A percentile compares a stretch with the other conserved stretches of the same genome.
Evolutionary conservation across 2,888 invertebrate genomes (phyloP).

Genomic region (Drosophila lacicola): DNA sequence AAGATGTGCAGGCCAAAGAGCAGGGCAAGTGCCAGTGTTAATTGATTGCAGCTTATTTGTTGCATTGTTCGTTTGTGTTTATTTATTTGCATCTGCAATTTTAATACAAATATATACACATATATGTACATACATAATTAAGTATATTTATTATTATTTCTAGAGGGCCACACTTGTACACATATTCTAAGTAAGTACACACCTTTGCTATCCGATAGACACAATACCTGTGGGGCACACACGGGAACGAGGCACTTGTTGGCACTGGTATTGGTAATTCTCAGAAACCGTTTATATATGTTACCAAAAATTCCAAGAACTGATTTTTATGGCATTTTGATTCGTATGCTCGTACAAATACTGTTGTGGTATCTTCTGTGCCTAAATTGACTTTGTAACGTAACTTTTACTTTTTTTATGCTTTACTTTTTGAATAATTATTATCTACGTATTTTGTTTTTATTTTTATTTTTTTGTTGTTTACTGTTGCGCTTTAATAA

Average conservation of each 20-base stretch:
- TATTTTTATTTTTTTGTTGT: slow-evolving; percentile 18
- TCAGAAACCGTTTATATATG: slow-evolving; percentile 74
- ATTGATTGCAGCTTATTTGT: background rate
- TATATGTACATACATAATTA: slow-evolving; percentile 7
- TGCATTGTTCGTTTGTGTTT: slow-evolving; percentile 15
- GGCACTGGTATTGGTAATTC: slow-evolving; percentile 76
- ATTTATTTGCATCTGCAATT: slow-evolving; percentile 27
- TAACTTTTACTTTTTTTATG: background rate
- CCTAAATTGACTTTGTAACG: background rate
- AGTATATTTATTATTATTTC: slow-evolving; percentile 3
- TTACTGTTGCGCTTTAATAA: slow-evolving; percentile 40
- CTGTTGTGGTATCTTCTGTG: slow-evolving; percentile 6
- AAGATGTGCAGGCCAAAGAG: slow-evolving; percentile 1
- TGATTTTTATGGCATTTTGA: slow-evolving; percentile 73
- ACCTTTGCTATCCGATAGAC: slow-evolving; percentile 54
- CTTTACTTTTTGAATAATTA: slow-evolving; percentile 5
- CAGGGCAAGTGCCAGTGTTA: background rate
- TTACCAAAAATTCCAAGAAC: slow-evolving; percentile 71
- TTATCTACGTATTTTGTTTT: slow-evolving; percentile 18
- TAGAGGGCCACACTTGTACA: slow-evolving; percentile 29
- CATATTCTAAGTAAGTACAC: slow-evolving; percentile 40
- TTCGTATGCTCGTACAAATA: slow-evolving; percentile 28
- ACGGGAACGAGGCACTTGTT: slow-evolving; percentile 64
- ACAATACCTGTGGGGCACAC: slow-evolving; percentile 44
- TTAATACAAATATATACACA: background rate